phyloP scores from a whole-genome alignment of 2,888 invertebrate species.

The Drosophila yooni region DNA sequence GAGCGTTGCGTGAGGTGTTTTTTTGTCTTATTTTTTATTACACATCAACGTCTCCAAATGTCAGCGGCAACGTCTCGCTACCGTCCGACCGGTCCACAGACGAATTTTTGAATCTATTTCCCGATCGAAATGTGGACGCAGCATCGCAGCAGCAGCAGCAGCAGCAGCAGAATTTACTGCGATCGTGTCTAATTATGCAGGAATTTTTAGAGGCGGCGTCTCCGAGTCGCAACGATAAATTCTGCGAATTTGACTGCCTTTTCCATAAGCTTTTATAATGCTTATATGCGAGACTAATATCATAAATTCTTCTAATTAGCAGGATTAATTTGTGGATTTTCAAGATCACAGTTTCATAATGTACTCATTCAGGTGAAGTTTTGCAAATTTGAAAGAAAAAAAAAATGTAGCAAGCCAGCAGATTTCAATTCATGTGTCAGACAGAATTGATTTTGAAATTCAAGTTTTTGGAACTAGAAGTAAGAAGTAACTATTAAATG shows the following conservation, averaged over 20 bases:
- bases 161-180: conserved; percentile 17
- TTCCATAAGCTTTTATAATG: conserved; percentile 13
- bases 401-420: background rate
- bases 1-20: conserved; percentile 53
- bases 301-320: conserved; percentile 48
- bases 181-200: conserved; percentile 66
- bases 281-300: conserved; percentile 33
- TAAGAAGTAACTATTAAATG: conserved; percentile 5
- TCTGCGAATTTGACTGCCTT: conserved; percentile 58
- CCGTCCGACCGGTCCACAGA: conserved; percentile 66
- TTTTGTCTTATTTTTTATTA: conserved; percentile 57
- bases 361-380: background rate
- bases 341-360: conserved; percentile 2
- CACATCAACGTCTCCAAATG: conserved; percentile 34
- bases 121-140: conserved; percentile 54
- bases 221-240: conserved; percentile 70
- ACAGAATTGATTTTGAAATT: background rate
- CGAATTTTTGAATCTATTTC: conserved; percentile 61
- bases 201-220: conserved; percentile 58
- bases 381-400: too few species aligned
- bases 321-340: conserved; percentile 1
- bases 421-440: background rate
- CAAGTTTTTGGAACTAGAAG: background rate
- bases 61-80: conserved; percentile 36
- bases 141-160: conserved; percentile 5